phyloP scores from a whole-genome alignment of 2,797 vertebrate genomes.

The Nannoperca australis region DNA sequence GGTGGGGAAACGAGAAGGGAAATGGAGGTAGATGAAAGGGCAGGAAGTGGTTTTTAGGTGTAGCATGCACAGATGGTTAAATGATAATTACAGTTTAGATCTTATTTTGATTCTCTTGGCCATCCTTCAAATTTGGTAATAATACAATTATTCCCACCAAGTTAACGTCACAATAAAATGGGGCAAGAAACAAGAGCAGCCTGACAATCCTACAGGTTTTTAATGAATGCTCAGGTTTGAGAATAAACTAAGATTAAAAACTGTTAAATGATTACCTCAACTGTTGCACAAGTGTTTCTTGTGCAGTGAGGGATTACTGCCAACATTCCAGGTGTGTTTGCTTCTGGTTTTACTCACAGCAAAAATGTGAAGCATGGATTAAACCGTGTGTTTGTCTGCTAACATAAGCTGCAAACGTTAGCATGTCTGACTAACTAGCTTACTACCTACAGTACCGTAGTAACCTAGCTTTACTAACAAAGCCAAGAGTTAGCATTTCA shows the following conservation, averaged over 20 bases:
- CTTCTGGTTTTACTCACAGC: background rate
- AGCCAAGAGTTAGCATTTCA: background rate
- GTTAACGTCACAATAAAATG: background rate
- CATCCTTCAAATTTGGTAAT: background rate
- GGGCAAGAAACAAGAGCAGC: background rate
- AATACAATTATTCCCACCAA: background rate
- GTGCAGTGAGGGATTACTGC: background rate
- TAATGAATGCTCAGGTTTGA: background rate
- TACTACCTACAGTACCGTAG: background rate
- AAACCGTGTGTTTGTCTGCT: background rate
- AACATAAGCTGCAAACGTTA: background rate
- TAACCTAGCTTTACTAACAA: background rate
- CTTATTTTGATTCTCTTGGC: background rate
- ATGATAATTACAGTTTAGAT: background rate
- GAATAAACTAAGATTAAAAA: background rate
- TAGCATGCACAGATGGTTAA: background rate
- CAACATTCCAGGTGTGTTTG: background rate
- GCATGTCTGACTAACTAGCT: background rate
- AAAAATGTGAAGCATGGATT: background rate
- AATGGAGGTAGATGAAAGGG: slow-evolving; percentile 5
- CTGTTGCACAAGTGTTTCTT: background rate
- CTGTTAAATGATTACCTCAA: background rate
- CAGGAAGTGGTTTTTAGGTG: background rate
- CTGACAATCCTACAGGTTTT: background rate
- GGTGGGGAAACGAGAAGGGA: slow-evolving; percentile 5